Evolutionary conservation across 1,140 invertebrate species (phyloP).

Genomic region (Lucilia cuprina): DNA sequence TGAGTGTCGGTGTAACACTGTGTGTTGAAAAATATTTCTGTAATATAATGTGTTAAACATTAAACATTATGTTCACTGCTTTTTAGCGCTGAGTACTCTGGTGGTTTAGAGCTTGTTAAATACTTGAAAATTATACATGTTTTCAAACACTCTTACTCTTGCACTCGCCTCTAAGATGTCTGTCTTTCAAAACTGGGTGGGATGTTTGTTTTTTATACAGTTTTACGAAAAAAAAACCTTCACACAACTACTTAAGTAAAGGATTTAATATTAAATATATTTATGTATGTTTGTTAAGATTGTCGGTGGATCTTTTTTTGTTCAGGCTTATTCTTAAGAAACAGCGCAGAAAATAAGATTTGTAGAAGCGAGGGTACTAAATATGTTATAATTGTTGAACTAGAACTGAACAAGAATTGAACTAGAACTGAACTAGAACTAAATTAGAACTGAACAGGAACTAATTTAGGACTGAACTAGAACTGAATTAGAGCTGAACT

Average conservation of each 20-base stretch:
- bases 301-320: background rate
- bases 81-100: conserved; percentile 17
- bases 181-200: too few relatives aligned
- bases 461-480: too few relatives aligned
- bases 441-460: too few relatives aligned
- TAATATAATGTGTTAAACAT: conserved; percentile 28
- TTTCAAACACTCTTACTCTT: background rate
- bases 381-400: too few relatives aligned
- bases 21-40: background rate
- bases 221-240: conserved; percentile 19
- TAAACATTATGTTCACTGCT: conserved; percentile 20
- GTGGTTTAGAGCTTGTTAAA: conserved; percentile 38
- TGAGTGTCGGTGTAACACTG: background rate
- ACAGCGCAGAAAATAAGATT: too few relatives aligned
- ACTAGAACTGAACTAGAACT: too few relatives aligned
- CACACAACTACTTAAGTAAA: conserved; percentile 19
- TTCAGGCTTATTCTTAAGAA: too few relatives aligned
- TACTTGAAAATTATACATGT: conserved; percentile 35
- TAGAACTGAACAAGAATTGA: too few relatives aligned
- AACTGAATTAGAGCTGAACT: too few relatives aligned
- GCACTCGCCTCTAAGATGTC: background rate
- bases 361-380: too few relatives aligned
- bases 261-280: conserved; percentile 25
- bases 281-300: background rate
- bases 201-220: background rate